phyloP scores from a whole-genome alignment of 2,113 vertebrate genomes.

The Passer montanus region DNA sequence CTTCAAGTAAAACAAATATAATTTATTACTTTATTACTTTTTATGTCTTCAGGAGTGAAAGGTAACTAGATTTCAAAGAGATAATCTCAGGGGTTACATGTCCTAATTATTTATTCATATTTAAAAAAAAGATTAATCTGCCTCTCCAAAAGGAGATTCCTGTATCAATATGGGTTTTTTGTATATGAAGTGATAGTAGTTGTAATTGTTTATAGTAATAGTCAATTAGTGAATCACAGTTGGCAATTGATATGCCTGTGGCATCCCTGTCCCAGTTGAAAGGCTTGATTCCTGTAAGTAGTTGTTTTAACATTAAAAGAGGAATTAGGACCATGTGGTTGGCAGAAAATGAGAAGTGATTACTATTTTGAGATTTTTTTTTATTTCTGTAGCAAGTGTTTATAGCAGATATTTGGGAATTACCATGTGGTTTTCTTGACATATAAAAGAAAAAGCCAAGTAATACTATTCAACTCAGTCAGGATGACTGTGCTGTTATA shows the following conservation, averaged over 20 bases:
- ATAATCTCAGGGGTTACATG: background rate
- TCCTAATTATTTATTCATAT: background rate
- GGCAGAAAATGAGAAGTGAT: background rate
- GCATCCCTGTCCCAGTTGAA: background rate
- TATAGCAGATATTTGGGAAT: background rate
- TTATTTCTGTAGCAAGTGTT: background rate
- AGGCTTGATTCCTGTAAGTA: background rate
- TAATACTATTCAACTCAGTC: background rate
- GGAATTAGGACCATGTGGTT: background rate
- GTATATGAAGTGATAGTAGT: background rate
- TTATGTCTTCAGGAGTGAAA: background rate
- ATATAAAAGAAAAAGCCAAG: background rate
- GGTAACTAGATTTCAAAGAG: background rate
- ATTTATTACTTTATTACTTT: background rate
- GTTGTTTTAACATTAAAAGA: background rate
- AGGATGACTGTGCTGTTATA: background rate
- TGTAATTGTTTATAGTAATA: background rate
- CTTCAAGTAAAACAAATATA: background rate
- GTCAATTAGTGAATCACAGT: background rate
- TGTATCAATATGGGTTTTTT: background rate
- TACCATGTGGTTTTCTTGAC: background rate
- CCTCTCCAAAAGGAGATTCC: background rate
- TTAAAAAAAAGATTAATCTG: background rate
- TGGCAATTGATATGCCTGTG: background rate
- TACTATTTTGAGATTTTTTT: background rate